Base-by-base conservation (phyloP, 2,113 vertebrate genomes). In the Motacilla alba region DNA sequence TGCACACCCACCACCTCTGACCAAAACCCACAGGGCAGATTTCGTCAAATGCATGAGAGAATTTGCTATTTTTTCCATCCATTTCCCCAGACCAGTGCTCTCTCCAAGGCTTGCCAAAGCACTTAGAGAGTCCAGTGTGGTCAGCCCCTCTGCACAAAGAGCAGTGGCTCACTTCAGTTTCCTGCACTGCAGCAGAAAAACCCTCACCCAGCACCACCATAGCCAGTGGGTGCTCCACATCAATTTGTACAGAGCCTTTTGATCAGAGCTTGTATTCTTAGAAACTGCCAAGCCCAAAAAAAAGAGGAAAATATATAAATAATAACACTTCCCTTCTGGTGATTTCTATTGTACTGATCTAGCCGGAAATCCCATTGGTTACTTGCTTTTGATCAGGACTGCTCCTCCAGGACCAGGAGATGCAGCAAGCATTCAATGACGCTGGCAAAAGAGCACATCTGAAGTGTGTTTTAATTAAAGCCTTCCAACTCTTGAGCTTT, bases 381-480 rank as follows among this genome's bases (percentile, higher is more conserved):
- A 63, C 76, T 89, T 4, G 9, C 83, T 94, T 62, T 92, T 94
- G 89, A 94, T 89, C 47, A 83, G 33, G 60, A 47, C 72, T 80
- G 68, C 11, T 93, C 76, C 91, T 94, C 53, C 79, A 94, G 75
- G 83, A 94, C 43, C 2, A 4, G 20, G 76, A 59, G 73, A 81
- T 49, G 56, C 73, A 89, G 50, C 67, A 92, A 87, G 76, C 23
- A 4, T 84, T 86, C 64, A 13, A 74, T 31, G 76, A 75, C 0
- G 0, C 33, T 2, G 0, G 89, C 64, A 78, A 87, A 87, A 1
- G 31, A 92, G 44, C 53, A 55, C 13, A 63, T 78, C 76, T 87
- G 77, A 94, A 92, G 30, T 35, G 58, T 2, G 1, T 70, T 94
- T 93, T 91, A 93, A 95, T 92, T 91, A 92, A 92, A 89, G 60